These are phyloP conservation scores for Heterocephalus glaber DNA, from an alignment of 2,113 vertebrate genomes.

Conservation along the genomic window DNA sequence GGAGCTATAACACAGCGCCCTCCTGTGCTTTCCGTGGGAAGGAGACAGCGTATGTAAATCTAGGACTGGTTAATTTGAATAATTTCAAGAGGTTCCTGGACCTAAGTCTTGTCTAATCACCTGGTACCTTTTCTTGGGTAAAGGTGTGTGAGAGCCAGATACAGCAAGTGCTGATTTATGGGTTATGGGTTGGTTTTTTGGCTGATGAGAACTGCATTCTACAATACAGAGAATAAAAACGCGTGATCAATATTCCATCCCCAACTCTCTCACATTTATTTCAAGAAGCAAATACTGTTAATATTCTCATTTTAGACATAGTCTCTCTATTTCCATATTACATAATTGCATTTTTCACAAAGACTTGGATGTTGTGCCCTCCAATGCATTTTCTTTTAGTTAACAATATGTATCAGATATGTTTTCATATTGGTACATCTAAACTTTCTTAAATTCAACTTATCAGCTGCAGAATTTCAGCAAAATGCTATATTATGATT, in stretches of 20 bases:
- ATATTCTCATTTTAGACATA: not conserved
- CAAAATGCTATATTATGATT: not conserved
- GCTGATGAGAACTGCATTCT: not conserved
- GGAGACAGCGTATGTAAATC: not conserved
- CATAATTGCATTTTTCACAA: not conserved
- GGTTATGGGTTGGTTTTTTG: not conserved
- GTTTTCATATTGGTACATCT: not conserved
- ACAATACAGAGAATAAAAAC: not conserved
- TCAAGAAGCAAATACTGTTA: not conserved
- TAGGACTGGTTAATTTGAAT: not conserved
- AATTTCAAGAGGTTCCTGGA: not conserved
- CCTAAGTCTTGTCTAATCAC: not conserved
- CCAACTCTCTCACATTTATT: not conserved
- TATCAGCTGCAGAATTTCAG: not conserved
- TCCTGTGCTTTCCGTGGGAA: not conserved
- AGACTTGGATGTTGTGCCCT: not conserved
- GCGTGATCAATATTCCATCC: not conserved
- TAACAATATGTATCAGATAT: not conserved
- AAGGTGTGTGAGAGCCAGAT: not conserved
- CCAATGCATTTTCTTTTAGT: not conserved
- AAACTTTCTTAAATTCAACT: not conserved
- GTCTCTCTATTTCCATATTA: not conserved
- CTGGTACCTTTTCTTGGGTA: not conserved
- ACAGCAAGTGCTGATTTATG: not conserved
- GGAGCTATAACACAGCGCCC: not conserved